Base-by-base conservation (phyloP, 2,113 vertebrate genomes). In the Aramus guarauna region DNA sequence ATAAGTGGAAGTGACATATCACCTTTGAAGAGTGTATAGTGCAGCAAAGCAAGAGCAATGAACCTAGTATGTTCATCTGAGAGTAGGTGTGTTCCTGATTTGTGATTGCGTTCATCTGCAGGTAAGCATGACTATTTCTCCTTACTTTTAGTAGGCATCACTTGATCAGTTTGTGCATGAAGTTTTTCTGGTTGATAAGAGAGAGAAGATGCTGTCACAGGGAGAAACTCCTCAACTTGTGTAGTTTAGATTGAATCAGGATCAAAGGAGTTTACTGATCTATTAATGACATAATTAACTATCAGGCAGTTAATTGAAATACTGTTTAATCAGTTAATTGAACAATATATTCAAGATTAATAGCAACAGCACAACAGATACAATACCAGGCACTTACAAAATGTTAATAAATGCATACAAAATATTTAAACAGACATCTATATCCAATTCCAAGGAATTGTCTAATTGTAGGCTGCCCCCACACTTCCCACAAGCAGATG, bases 381-480 rank as follows among this genome's bases (percentile, higher is more conserved):
- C 0, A 0, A 22, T 24, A 39, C 12, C 19, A 56, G 4, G 12
- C 8, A 6, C 43, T 53, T 76, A 24, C 0, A 55, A 58, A 76
- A 67, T 9, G 6, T 59, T 85, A 82, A 13, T 41, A 55, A 85
- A 37, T 76, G 18, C n/a, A 29, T 58, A 20, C 29, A 55, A 55
- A 55, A 48, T 81, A 56, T 66, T 87, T 87, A 43, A 78, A 47
- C 6, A 68, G 26, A 11, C 21, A 72, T 79, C 23, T 80, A 2
- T n/a, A 32, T 55, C 34, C 34, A 27, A 43, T 78, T 91, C 34
- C 23, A 56, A 64, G 30, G 39, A 66, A 14, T 27, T 71, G 13
- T 79, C 12, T 50, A 12, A 29, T 52, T 68, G 26, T 21, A 7
- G 18, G 37, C 18, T 84, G 47, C 15, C 45, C 11, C 12, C 39